These are phyloP conservation scores for Panagrolaimus sp. DNA, from an alignment of 1,140 invertebrate species.

Conservation along the genomic window DNA sequence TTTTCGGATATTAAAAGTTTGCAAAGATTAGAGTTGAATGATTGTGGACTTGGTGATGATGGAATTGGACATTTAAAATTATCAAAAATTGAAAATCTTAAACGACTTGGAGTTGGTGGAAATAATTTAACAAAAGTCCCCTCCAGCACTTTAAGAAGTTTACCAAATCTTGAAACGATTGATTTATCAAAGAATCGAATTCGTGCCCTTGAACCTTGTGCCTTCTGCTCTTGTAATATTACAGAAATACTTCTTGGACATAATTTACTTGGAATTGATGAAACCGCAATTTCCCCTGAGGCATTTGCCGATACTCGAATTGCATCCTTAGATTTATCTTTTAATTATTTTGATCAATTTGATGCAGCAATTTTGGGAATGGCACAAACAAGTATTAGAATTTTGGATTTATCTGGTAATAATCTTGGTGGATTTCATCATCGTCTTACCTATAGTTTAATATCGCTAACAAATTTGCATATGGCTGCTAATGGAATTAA, in stretches of 20 bases:
- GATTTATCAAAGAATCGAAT: slow-evolving; percentile 43
- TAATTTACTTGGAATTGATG: slow-evolving; percentile 44
- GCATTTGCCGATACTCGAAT: slow-evolving; percentile 48
- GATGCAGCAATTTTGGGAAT: slow-evolving; percentile 40
- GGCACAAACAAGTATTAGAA: slow-evolving; percentile 43
- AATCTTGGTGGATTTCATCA: slow-evolving; percentile 23
- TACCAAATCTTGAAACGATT: slow-evolving; percentile 38
- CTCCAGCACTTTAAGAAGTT: slow-evolving; percentile 29
- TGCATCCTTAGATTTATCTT: slow-evolving; percentile 46
- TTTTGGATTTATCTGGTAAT: slow-evolving; percentile 49
- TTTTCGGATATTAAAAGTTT: slow-evolving; percentile 44
- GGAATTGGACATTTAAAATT: slow-evolving; percentile 36
- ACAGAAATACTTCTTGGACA: slow-evolving; percentile 33
- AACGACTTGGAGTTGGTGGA: slow-evolving; percentile 44
- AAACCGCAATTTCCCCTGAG: slow-evolving; percentile 37
- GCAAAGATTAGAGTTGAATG: slow-evolving; percentile 43
- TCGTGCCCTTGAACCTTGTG: slow-evolving; percentile 33
- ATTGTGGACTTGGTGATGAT: slow-evolving; percentile 43
- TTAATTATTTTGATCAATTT: slow-evolving; percentile 50
- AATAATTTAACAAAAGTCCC: slow-evolving; percentile 49
- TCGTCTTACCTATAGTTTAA: slow-evolving; percentile 31
- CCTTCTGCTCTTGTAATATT: slow-evolving; percentile 49
- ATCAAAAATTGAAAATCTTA: slow-evolving; percentile 28
- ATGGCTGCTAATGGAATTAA: slow-evolving; percentile 49
- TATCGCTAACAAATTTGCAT: slow-evolving; percentile 39